These are phyloP conservation scores for Octodon degus DNA, from an alignment of 2,113 vertebrate species.

Conservation along the genomic window DNA sequence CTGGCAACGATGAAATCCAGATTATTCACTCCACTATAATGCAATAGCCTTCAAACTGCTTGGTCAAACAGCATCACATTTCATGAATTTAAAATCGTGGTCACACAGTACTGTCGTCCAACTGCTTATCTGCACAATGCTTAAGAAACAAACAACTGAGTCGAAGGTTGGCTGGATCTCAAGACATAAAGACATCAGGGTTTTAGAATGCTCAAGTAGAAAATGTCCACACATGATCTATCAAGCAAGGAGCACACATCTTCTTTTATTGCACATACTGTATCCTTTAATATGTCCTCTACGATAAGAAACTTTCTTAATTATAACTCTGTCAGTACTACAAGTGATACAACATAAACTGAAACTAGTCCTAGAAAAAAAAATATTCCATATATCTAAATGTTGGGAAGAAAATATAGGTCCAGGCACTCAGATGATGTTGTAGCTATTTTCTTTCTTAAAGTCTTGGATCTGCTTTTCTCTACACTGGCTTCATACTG, in stretches of 20 bases:
- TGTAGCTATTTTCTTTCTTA: neutral
- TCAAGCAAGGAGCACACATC: neutral
- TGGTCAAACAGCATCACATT: neutral
- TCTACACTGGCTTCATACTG: neutral
- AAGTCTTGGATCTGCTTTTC: neutral
- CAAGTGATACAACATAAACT: neutral
- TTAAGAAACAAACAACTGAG: neutral
- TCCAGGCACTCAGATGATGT: neutral
- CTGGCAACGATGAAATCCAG: neutral
- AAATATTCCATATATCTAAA: neutral
- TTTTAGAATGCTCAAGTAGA: slow-evolving; percentile 10
- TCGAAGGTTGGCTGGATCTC: neutral
- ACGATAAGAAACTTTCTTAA: neutral
- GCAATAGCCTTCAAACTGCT: neutral
- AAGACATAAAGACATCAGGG: neutral
- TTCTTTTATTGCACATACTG: neutral
- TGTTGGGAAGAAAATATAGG: neutral
- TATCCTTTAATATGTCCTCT: neutral
- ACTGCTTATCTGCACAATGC: neutral
- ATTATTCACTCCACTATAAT: neutral
- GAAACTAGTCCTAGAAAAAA: neutral
- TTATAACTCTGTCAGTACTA: neutral
- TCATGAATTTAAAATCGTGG: neutral
- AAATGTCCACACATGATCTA: neutral
- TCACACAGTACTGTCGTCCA: neutral